Evolutionary conservation across 2,888 invertebrate species (phyloP).

Genomic region (Dusona sp.): DNA sequence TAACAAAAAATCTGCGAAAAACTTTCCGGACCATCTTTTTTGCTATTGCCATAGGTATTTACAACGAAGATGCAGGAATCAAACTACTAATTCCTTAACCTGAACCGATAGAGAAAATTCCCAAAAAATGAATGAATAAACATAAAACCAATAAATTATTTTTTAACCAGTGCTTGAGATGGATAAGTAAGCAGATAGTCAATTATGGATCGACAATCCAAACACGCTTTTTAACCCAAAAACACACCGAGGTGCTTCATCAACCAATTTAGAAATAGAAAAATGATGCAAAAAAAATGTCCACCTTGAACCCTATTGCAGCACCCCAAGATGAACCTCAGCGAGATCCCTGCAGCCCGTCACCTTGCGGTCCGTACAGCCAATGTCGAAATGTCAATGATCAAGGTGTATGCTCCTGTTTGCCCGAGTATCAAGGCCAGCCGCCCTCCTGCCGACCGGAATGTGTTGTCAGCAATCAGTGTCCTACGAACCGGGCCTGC

Average conservation of each 20-base stretch:
- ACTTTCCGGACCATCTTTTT: neutral
- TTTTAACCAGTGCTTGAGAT: constrained; percentile 13
- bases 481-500: constrained; percentile 92
- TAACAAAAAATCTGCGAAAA: neutral
- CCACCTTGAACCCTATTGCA: constrained; percentile 52
- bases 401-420: constrained; percentile 93
- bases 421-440: constrained; percentile 91
- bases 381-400: constrained; percentile 89
- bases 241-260: constrained; percentile 13
- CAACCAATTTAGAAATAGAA: constrained; percentile 11
- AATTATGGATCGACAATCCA: neutral
- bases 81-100: constrained; percentile 42
- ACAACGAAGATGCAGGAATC: neutral
- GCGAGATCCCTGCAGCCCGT: constrained; percentile 82
- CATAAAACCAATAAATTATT: neutral
- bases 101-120: neutral
- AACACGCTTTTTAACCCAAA: constrained; percentile 55
- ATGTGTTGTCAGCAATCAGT: constrained; percentile 92
- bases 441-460: constrained; percentile 94
- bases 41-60: neutral
- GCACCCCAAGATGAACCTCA: constrained; percentile 34
- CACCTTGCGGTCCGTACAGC: constrained; percentile 92
- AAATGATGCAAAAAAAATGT: constrained; percentile 8
- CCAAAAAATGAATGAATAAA: neutral
- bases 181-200: neutral